Base-by-base conservation (phyloP, 1,140 invertebrate species). In the Carposina sasakii region DNA sequence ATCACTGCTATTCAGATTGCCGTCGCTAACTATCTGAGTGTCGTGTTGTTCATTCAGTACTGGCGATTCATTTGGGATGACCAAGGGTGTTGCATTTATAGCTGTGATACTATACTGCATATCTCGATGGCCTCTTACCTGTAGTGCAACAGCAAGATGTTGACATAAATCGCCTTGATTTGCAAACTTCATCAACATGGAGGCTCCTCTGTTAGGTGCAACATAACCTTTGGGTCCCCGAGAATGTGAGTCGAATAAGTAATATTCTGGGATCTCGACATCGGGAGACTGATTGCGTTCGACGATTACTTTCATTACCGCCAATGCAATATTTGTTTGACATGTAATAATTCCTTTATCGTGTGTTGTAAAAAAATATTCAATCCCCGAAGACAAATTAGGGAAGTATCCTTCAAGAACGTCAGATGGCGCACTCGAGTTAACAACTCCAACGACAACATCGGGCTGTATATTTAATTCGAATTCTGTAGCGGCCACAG, bases 221-320 rank as follows among this genome's bases (percentile, higher is more conserved):
- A 42, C 20, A 24, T 8, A 42, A 23, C 40, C 40, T 42, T 42
- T 42, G 9, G 40, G 40, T 42, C 40, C 40, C 22, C 40, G n/a
- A 4, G 40, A 42, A 42, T 42, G 40, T 3, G 40, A 42, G 15
- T 42, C 40, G 22, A 42, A 42, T 15, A n/a, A 42, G 19, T 8
- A 23, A 42, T 24, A 42, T n/a, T 6, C 21, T 13, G 3, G 13
- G 15, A 24, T 42, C 19, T 8, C n/a, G n/a, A n/a, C n/a, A n/a
- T n/a, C n/a, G n/a, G n/a, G n/a, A n/a, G n/a, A n/a, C n/a, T n/a
- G n/a, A n/a, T n/a, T n/a, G n/a, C n/a, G n/a, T n/a, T n/a, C n/a
- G n/a, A n/a, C n/a, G n/a, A n/a, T n/a, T n/a, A 24, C 12, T 42
- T 42, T 42, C 20, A 42, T 24, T 42, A 42, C 22, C 12, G 40